Evolutionary conservation across 2,888 invertebrate genomes (phyloP), one percentile per base, ranked within the genome.

Genomic region (Lasioglossum calceatum): DNA sequence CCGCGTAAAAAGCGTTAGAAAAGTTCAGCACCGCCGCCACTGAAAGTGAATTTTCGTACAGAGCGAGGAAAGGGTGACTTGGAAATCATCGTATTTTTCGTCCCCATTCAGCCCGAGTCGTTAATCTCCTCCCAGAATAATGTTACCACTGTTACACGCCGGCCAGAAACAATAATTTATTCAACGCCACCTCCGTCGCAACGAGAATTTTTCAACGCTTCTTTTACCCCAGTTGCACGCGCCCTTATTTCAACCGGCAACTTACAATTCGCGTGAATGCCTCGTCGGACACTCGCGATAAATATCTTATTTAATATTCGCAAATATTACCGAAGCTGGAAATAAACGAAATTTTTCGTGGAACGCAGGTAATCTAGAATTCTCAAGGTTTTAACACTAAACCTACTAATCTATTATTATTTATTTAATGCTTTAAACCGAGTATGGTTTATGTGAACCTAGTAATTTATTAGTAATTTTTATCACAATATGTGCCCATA

Each of bases 1-100:
- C 83, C 79, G 72, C 44, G 81, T 88, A 89, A 91, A 90, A 88
- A 89, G 84, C 81, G 82, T 85, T 85, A 86, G 85, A 82, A 58
- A 87, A 82, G 81, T 91, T 84, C 82, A 84, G 83, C 47, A 16
- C 16, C 47, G 75, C 73, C 14, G 58, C 27, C 72, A 78, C 58
- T 87, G 86, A 87, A 90, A 85, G 85, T 50, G 79, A 83, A 72
- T 84, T 89, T 87, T 79, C 47, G 50, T 44, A 39, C 64, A 4
- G 7, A 4, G 16, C n/a, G 16, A 72, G 74, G 72, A 64, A 77
- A n/a, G 75, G 44, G 47, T 67, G n/a, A 39, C 36, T 77, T 64
- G 36, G 12, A 87, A 81, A 61, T 73, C 75, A 84, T 81, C 80
- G 64, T 87, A 79, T 78, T 82, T 86, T 79, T 72, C 23, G 16